Evolutionary conservation across 2,797 vertebrate species (phyloP).

Genomic region (Basileuterus tristriatus): DNA sequence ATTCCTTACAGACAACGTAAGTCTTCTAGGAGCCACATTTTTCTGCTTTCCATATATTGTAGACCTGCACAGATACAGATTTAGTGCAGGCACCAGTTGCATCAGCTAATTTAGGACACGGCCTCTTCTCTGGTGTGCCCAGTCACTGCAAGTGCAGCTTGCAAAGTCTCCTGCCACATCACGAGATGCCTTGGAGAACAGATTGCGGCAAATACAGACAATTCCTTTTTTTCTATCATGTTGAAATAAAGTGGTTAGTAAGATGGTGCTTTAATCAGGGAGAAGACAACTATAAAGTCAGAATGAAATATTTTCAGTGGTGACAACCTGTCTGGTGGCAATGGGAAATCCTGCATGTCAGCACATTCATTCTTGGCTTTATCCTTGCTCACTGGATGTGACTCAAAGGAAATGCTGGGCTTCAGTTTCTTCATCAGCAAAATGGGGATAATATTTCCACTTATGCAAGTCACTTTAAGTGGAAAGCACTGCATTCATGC

Average conservation of each 20-base stretch:
- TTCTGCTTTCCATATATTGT: background rate
- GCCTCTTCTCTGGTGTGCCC: background rate
- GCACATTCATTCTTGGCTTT: constrained; percentile 61
- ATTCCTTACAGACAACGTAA: constrained; percentile 47
- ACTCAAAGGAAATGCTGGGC: constrained; percentile 58
- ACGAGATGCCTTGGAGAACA: background rate
- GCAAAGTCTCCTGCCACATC: background rate
- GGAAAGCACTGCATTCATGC: constrained; percentile 30
- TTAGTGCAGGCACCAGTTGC: background rate
- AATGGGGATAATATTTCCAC: constrained; percentile 57
- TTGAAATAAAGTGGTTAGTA: background rate
- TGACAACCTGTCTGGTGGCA: constrained; percentile 54
- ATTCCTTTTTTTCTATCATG: background rate
- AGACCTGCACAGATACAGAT: constrained; percentile 17
- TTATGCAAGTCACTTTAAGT: constrained; percentile 59
- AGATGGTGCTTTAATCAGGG: constrained; percentile 3
- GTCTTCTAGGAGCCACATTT: constrained; percentile 43
- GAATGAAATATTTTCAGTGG: constrained; percentile 32
- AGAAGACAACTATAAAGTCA: constrained; percentile 13
- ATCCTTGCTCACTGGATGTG: constrained; percentile 48
- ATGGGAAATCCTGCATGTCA: constrained; percentile 52
- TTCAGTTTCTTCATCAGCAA: constrained; percentile 62
- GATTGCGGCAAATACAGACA: background rate
- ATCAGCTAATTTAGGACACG: background rate
- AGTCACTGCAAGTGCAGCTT: background rate